These are phyloP conservation scores for Rhorus exstirpatorius DNA, from an alignment of 2,888 invertebrate species.

Conservation along the genomic window DNA sequence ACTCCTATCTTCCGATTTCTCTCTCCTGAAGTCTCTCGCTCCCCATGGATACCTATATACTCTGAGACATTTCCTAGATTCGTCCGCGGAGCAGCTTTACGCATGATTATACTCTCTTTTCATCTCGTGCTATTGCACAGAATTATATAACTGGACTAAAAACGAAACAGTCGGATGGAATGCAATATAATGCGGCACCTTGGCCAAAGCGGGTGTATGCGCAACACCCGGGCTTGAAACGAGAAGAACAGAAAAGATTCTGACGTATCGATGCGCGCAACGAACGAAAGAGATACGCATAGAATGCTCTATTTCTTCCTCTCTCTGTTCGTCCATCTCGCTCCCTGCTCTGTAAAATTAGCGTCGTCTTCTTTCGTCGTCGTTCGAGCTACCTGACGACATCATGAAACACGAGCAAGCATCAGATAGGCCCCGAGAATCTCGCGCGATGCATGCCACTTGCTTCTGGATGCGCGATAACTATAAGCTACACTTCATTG, in stretches of 20 bases:
- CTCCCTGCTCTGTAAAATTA: slow-evolving; percentile 8
- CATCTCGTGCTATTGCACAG: slow-evolving; percentile 79
- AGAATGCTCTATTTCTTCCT: slow-evolving; percentile 19
- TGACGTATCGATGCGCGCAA: slow-evolving; percentile 29
- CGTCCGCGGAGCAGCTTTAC: not conserved
- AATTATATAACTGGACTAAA: slow-evolving; percentile 83
- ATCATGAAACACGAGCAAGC: not conserved
- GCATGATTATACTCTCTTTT: not conserved
- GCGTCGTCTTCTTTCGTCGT: slow-evolving; percentile 18
- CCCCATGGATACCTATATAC: not conserved
- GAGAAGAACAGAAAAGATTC: slow-evolving; percentile 25
- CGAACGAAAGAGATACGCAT: slow-evolving; percentile 1
- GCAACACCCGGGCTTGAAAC: slow-evolving; percentile 33
- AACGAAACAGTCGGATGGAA: slow-evolving; percentile 84
- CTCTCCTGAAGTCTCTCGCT: not conserved
- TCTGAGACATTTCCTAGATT: not conserved
- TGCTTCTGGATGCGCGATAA: slow-evolving; percentile 16
- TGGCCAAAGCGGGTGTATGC: slow-evolving; percentile 71
- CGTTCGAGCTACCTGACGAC: not conserved
- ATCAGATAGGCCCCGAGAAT: slow-evolving; percentile 25
- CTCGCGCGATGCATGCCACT: slow-evolving; percentile 58
- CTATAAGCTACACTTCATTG: slow-evolving; percentile 44
- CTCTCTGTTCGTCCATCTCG: not conserved
- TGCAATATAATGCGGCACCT: slow-evolving; percentile 83
- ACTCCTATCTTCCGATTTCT: slow-evolving; percentile 1